Percentiles rank a stretch among this genome's conserved stretches.
phyloP scores from a whole-genome alignment of 2,888 invertebrate species.

The Trachelus troglodyta region DNA sequence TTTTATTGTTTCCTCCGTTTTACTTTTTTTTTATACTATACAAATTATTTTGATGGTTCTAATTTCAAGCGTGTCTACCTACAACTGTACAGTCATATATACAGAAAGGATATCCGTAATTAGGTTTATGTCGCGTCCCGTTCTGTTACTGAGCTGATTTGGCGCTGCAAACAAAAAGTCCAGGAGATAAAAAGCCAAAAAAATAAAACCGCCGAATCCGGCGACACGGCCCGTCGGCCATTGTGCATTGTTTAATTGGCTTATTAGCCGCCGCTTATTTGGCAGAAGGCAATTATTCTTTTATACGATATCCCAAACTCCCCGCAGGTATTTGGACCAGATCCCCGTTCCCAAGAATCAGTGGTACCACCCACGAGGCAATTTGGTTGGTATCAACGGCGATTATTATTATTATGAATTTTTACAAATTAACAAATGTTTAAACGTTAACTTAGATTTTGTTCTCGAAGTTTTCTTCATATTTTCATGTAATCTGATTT shows the following conservation, averaged over 20 bases:
- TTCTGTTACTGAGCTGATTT: not conserved
- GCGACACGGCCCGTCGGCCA: not conserved
- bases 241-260: slow-evolving; percentile 1
- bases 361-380: not conserved
- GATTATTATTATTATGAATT: not conserved
- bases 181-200: not conserved
- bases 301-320: not conserved
- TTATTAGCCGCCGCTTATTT: slow-evolving; percentile 3
- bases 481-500: no score
- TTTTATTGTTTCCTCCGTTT: not conserved
- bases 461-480: no score
- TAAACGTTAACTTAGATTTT: no score
- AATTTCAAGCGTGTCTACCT: not conserved
- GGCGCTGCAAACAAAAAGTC: not conserved
- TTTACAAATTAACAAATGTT: not conserved
- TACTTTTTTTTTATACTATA: not conserved
- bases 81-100: not conserved
- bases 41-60: not conserved
- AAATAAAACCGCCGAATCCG: not conserved
- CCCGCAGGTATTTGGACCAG: not conserved
- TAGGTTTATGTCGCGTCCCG: not conserved
- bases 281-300: not conserved
- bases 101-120: not conserved
- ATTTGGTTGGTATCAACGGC: not conserved
- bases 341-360: not conserved